Conservation (phyloP, 2,888 invertebrate species). For the Metopia argyrocephala region DNA sequence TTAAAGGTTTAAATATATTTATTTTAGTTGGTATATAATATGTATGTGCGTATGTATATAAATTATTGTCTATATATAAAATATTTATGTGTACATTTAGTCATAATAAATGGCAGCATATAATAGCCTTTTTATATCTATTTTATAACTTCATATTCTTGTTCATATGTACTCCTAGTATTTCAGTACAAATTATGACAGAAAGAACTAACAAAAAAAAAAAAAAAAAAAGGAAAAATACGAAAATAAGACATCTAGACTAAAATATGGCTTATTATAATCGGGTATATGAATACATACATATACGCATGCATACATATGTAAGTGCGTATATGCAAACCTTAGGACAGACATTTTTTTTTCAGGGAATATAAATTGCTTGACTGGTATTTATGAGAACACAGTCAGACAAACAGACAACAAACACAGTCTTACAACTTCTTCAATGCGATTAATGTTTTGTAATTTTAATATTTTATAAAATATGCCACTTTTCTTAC, state of each 20-base stretch:
- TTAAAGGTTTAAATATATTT: no score
- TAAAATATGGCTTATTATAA: constrained; percentile 43
- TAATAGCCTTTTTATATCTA: constrained; percentile 28
- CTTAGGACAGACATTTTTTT: constrained; percentile 4
- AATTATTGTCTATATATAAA: no score
- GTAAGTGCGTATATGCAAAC: no score
- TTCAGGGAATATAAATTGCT: constrained; percentile 39
- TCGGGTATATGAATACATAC: not conserved
- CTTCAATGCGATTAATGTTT: constrained; percentile 40
- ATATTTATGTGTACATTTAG: constrained; percentile 8
- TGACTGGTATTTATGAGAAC: constrained; percentile 23
- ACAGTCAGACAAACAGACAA: constrained; percentile 1
- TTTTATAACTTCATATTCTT: constrained; percentile 29
- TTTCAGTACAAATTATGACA: constrained; percentile 32
- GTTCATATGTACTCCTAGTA: constrained; percentile 1
- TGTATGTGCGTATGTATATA: not conserved
- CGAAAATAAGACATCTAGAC: constrained; percentile 46
- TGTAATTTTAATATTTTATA: constrained; percentile 40
- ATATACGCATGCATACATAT: not conserved
- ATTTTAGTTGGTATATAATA: no score
- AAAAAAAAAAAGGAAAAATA: no score
- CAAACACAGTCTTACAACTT: constrained; percentile 8
- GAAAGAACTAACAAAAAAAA: no score
- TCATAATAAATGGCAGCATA: constrained; percentile 27
- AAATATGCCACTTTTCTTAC: no score